These are phyloP conservation scores for Paratrypauchen microcephalus DNA, from an alignment of 2,797 vertebrate genomes.

Conservation along the genomic window DNA sequence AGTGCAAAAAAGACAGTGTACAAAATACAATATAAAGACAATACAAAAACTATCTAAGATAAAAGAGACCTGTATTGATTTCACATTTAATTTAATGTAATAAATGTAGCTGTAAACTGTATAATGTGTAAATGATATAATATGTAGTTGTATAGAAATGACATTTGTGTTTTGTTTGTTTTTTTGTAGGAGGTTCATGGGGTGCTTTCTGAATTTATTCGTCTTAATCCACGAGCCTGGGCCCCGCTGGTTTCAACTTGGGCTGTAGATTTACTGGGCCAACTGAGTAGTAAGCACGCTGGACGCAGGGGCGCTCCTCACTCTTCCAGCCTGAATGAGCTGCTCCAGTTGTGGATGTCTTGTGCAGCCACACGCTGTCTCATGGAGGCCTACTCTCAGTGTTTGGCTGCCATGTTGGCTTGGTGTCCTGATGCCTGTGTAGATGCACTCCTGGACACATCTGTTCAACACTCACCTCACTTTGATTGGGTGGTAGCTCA, in stretches of 20 bases:
- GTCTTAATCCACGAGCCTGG: slow-evolving; percentile 88
- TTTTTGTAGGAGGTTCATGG: slow-evolving; percentile 81
- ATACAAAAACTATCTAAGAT: too few species aligned
- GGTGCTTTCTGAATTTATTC: slow-evolving; percentile 86
- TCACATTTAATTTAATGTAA: not conserved
- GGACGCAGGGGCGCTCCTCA: slow-evolving; percentile 85
- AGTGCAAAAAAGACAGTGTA: too few species aligned
- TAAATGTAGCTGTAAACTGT: not conserved
- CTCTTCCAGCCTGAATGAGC: slow-evolving; percentile 87
- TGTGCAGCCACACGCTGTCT: slow-evolving; percentile 88
- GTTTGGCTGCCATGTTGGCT: slow-evolving; percentile 88
- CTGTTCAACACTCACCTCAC: slow-evolving; percentile 92
- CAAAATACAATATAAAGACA: too few species aligned
- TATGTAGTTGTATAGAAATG: not conserved
- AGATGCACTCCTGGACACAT: slow-evolving; percentile 90
- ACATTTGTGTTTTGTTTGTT: not conserved
- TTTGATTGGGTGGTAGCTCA: slow-evolving; percentile 98
- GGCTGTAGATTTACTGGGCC: slow-evolving; percentile 93
- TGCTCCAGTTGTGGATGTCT: slow-evolving; percentile 94
- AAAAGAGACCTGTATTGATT: not conserved
- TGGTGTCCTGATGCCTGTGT: slow-evolving; percentile 94
- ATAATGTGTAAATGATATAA: not conserved
- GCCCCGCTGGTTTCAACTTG: slow-evolving; percentile 89
- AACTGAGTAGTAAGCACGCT: slow-evolving; percentile 91
- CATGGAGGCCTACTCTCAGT: slow-evolving; percentile 95